Evolutionary conservation across 2,113 vertebrate genomes (phyloP).

Genomic region (Zeus faber): DNA sequence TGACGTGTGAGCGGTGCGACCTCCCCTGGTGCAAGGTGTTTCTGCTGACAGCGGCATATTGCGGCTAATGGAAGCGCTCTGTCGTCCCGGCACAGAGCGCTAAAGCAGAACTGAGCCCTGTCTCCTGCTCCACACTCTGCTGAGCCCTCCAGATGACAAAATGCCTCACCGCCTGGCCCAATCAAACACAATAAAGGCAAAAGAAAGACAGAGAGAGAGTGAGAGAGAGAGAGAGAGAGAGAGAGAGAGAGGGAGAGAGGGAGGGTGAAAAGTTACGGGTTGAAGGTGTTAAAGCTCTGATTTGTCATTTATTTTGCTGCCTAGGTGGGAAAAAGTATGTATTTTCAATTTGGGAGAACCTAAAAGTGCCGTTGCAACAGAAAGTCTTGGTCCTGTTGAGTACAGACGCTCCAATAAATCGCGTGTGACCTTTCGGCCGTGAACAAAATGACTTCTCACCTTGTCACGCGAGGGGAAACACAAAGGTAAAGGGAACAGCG

Average conservation of each 20-base stretch:
- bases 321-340: conserved; percentile 38
- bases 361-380: conserved; percentile 10
- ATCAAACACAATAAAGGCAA: conserved; percentile 59
- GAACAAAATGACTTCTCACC: conserved; percentile 16
- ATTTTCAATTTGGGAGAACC: conserved; percentile 42
- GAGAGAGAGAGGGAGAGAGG: conserved; percentile 38
- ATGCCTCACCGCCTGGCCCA: conserved; percentile 56
- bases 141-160: conserved; percentile 68
- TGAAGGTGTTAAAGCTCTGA: conserved; percentile 51
- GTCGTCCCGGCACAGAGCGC: conserved; percentile 54
- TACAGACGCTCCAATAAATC: not conserved
- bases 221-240: too few relatives aligned
- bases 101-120: conserved; percentile 70
- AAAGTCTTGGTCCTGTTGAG: conserved; percentile 8
- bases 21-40: conserved; percentile 47
- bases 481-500: too few relatives aligned
- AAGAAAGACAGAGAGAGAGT: too few relatives aligned
- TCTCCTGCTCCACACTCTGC: conserved; percentile 61
- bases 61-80: conserved; percentile 68
- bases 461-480: not conserved
- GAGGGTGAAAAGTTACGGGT: not conserved
- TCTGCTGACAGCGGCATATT: conserved; percentile 74
- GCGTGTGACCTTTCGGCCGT: not conserved
- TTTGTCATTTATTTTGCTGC: conserved; percentile 49
- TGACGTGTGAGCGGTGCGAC: conserved; percentile 36